These are phyloP conservation scores for Peromyscus polionotus DNA, from an alignment of 2,113 vertebrate species.

Conservation along the genomic window DNA sequence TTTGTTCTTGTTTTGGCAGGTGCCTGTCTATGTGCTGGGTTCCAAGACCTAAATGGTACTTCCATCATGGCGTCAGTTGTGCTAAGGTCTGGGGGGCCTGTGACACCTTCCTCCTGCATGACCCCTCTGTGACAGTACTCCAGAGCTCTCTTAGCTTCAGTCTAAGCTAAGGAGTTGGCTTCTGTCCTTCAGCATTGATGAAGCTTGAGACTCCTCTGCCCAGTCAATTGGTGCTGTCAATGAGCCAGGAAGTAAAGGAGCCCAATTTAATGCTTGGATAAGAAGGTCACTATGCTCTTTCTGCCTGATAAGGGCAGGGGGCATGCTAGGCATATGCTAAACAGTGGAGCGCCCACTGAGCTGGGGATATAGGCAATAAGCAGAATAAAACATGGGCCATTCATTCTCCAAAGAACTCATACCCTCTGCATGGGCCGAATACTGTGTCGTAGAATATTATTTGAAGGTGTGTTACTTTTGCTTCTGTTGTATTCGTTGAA, in stretches of 20 bases:
- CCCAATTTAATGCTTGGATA: background rate
- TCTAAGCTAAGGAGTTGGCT: background rate
- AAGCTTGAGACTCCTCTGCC: background rate
- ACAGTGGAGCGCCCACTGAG: background rate
- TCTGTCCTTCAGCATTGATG: background rate
- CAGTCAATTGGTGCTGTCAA: background rate
- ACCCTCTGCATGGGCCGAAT: constrained; percentile 10
- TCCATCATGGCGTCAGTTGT: background rate
- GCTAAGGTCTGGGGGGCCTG: background rate
- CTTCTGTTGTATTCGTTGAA: no score
- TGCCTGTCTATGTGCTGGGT: background rate
- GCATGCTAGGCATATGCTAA: background rate
- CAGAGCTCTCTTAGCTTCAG: background rate
- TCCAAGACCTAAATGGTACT: background rate
- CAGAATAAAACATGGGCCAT: background rate
- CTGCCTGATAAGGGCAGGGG: background rate
- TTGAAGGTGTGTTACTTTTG: no score
- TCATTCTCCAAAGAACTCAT: constrained; percentile 11
- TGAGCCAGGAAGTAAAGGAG: background rate
- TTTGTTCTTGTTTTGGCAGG: background rate
- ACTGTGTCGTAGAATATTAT: background rate
- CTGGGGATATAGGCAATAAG: constrained; percentile 30
- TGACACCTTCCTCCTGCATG: background rate
- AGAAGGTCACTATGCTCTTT: background rate
- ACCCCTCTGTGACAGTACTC: background rate